Evolutionary conservation across 2,113 vertebrate genomes (phyloP), one percentile per base, ranked within the genome.

Genomic region (Centropus bengalensis): DNA sequence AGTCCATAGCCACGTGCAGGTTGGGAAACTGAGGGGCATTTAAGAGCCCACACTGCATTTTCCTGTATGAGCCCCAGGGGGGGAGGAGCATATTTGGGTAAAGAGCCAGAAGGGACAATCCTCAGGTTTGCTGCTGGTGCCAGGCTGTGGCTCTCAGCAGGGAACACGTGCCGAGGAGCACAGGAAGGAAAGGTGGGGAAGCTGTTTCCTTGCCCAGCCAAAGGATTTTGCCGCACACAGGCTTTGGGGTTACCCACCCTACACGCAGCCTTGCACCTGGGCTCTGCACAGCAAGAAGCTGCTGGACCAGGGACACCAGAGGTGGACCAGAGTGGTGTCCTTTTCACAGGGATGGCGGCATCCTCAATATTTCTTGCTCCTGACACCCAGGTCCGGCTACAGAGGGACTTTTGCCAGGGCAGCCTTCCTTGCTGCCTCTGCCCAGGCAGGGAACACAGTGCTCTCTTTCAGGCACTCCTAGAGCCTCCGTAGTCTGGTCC

Each of bases 241-340:
- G 2, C 30, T 86, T 71, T 1, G 5, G 27, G 44, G 79, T 58
- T 38, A 2, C 40, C 77, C 42, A 45, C 5, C 73, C 78, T 4
- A 8, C 67, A 36, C 56, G 40, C 0, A 2, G 14, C 33, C 59
- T 76, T 9, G 36, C 36, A 36, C 36, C 36, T 36, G 36, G 36
- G 36, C 36, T 36, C 36, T 32, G 47, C 64, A 45, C 23, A 9
- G 63, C 13, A 23, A 3, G 1, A 13, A 13, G 32, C 70, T 38
- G 28, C 28, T 0, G 1, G 20, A 22, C 4, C 38, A 15, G 68
- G 28, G 59, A n/a, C n/a, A n/a, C n/a, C n/a, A n/a, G n/a, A n/a
- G n/a, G n/a, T n/a, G n/a, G n/a, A n/a, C n/a, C n/a, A 1, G 49
- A 28, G n/a, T 42, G 32, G 66, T 26, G 77, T 5, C 32, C 52